Evolutionary conservation across 2,113 vertebrate species (phyloP).

Genomic region (Rhodinocichla rosea): DNA sequence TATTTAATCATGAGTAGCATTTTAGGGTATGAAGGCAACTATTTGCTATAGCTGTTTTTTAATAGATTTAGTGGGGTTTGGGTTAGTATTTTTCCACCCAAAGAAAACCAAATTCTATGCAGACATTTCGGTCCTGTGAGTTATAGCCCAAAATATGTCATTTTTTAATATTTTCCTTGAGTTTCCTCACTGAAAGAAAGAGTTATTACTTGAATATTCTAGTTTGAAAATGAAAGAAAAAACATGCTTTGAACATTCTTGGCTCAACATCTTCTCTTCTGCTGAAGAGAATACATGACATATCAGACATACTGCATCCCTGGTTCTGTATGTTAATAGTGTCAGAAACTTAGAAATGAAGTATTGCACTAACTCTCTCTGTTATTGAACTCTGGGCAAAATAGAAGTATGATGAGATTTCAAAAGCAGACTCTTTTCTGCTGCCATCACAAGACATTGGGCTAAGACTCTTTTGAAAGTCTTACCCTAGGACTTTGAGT

Average conservation of each 20-base stretch:
- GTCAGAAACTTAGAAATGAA: background rate
- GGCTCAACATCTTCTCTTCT: background rate
- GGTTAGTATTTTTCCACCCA: background rate
- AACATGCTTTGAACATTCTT: background rate
- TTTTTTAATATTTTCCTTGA: background rate
- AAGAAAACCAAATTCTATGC: background rate
- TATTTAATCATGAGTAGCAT: accelerated
- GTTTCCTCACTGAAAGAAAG: background rate
- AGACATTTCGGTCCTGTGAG: background rate
- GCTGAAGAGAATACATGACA: background rate
- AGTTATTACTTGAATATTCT: background rate
- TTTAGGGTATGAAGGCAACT: background rate
- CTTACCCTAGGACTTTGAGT: background rate
- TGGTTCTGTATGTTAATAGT: background rate
- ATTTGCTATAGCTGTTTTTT: background rate
- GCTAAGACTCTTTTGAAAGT: background rate
- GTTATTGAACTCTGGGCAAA: background rate
- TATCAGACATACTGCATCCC: background rate
- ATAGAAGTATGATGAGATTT: background rate
- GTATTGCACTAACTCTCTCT: background rate
- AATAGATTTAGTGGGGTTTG: background rate
- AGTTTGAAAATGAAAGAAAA: background rate
- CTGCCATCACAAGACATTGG: background rate
- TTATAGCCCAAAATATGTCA: background rate
- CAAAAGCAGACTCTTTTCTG: background rate